Percentiles rank a stretch among this genome's conserved stretches.
Evolutionary conservation across 2,113 vertebrate species (phyloP).

Genomic region (Blennius ocellaris): DNA sequence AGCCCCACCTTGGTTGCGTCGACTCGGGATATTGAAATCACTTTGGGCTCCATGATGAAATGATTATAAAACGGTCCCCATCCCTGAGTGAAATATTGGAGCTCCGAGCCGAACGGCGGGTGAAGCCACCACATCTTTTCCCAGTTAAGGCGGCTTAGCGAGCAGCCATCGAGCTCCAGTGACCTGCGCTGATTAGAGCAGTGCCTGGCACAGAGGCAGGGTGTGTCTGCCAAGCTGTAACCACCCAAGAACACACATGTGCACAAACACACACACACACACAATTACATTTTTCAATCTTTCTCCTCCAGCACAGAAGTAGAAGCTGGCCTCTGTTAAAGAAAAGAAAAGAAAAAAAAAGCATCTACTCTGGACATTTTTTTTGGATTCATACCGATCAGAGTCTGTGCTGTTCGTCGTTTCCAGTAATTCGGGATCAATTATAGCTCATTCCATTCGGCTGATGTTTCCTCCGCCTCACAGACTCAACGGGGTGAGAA

Average conservation of each 20-base stretch:
- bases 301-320: background rate
- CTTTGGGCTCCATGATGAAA: constrained; percentile 61
- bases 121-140: constrained; percentile 69
- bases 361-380: constrained; percentile 3
- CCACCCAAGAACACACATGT: constrained; percentile 50
- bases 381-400: constrained; percentile 25
- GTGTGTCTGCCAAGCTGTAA: constrained; percentile 67
- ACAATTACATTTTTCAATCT: background rate
- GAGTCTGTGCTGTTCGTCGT: constrained; percentile 32
- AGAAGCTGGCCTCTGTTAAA: constrained; percentile 35
- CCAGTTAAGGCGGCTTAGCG: constrained; percentile 66
- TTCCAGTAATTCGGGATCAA: constrained; percentile 61
- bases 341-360: constrained; percentile 30
- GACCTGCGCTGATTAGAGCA: constrained; percentile 71
- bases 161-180: constrained; percentile 55
- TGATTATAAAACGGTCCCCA: constrained; percentile 59
- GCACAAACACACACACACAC: constrained; percentile 24
- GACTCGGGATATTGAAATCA: constrained; percentile 67
- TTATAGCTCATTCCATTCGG: constrained; percentile 59
- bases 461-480: constrained; percentile 34
- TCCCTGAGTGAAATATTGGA: constrained; percentile 38
- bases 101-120: constrained; percentile 19
- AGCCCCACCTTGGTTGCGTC: constrained; percentile 26
- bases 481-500: constrained; percentile 14
- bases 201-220: constrained; percentile 61